Evolutionary conservation across 2,888 invertebrate genomes (phyloP), one percentile per base, ranked within the genome.

Genomic region (Phrixothrix hirtus): DNA sequence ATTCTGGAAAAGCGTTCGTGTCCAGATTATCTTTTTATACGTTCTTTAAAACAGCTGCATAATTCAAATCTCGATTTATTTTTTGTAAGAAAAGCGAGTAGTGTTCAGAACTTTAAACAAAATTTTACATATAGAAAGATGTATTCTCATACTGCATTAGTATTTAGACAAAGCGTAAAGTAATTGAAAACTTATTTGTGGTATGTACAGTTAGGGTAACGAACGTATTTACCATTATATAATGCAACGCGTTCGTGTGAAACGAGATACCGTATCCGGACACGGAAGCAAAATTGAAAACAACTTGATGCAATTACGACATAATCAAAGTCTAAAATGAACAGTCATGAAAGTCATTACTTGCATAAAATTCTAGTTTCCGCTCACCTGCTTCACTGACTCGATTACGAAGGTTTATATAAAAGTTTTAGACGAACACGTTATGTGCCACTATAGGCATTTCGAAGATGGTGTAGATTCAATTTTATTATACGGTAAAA

Each of bases 251-350:
- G 47, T 47, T 53, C 31, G 47, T 34, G 37, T 43, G 43, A 30
- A 48, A 43, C 47, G 53, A 43, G 43, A 38, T 27, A 37, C 52
- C 16, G 34, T 43, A 47, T 53, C 47, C 53, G 47, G 32, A 32
- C 37, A 48, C 47, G 48, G 47, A 15, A 42, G 32, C 45, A 21
- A 55, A 55, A 55, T 55, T 55, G 55, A 50, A 55, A 56, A 53
- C 49, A 55, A 48, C 29, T 44, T 51, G 53, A 55, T 49, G 58
- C 56, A 55, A 58, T 60, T 58, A 59, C 57, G 52, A 51, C 58
- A 52, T 62, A 62, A 62, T 62, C 59, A 61, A 59, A 62, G 58
- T 59, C 58, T 58, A 48, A 57, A 60, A 63, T 62, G 63, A 62
- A 59, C 53, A 43, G 55, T 57, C 57, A 58, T 55, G 56, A 62